Percentiles rank a stretch among this genome's conserved stretches.
Evolutionary conservation across 2,797 vertebrate genomes (phyloP).

Genomic region (Microctenopoma stevenorrisi): DNA sequence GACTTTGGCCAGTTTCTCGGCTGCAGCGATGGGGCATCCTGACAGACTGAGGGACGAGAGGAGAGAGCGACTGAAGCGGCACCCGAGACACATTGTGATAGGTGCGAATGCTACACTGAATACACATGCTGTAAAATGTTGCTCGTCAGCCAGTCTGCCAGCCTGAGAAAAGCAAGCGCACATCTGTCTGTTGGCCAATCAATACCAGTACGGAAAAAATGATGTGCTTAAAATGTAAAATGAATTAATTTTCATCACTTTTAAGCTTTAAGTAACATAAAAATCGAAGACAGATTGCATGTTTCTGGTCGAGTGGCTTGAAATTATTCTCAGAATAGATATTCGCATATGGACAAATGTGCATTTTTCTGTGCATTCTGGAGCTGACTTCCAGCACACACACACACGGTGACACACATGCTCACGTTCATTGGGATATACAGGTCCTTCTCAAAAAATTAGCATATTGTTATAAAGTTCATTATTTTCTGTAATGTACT

Average conservation of each 20-base stretch:
- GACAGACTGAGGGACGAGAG: conserved; percentile 88
- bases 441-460: too few species aligned
- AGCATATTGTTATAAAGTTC: too few species aligned
- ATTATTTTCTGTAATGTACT: too few species aligned
- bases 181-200: conserved; percentile 46
- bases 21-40: conserved; percentile 97
- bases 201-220: conserved; percentile 8
- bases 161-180: conserved; percentile 33
- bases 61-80: conserved; percentile 18
- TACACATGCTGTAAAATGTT: conserved; percentile 27
- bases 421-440: conserved; percentile 17
- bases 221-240: conserved; percentile 43
- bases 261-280: conserved; percentile 48
- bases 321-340: conserved; percentile 60
- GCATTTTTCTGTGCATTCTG: conserved; percentile 47
- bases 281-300: conserved; percentile 56
- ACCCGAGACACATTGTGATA: conserved; percentile 8
- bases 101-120: conserved; percentile 27
- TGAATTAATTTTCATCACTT: conserved; percentile 54
- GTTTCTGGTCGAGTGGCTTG: conserved; percentile 57
- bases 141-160: conserved; percentile 34
- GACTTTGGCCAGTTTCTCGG: conserved; percentile 98
- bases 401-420: conserved; percentile 43
- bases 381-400: conserved; percentile 45
- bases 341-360: conserved; percentile 56